Conservation (phyloP, 2,113 vertebrate species). For the Physeter macrocephalus region DNA sequence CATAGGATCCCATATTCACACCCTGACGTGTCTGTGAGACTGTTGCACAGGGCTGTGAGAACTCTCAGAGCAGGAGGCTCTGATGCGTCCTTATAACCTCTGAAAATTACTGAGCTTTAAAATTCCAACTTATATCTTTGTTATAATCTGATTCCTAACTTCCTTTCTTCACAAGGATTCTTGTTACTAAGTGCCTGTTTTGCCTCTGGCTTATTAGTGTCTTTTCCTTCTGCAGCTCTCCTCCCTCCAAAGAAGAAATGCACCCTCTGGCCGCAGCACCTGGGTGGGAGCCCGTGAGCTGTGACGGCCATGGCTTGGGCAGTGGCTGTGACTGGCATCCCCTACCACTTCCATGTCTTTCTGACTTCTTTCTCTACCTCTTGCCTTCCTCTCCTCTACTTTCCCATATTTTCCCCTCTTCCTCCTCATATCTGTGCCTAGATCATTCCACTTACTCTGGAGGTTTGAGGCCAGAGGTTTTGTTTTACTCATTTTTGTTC, state of each 20-base stretch:
- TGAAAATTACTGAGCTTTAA: conserved; percentile 1
- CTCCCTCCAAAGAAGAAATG: background rate
- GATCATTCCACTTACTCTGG: background rate
- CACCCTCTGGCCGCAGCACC: background rate
- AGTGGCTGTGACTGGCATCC: background rate
- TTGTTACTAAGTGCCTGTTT: background rate
- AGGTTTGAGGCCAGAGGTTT: background rate
- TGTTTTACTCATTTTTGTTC: background rate
- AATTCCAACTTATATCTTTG: conserved; percentile 5
- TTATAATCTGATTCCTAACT: background rate
- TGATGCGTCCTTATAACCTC: background rate
- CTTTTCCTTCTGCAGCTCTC: background rate
- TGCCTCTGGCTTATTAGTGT: background rate
- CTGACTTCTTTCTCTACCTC: background rate
- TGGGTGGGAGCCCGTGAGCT: background rate
- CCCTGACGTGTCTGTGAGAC: background rate
- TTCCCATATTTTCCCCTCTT: background rate
- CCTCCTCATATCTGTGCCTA: background rate
- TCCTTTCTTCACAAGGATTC: background rate
- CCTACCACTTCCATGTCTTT: background rate
- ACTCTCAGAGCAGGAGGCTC: conserved; percentile 38
- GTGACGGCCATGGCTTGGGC: background rate
- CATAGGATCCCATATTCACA: conserved; percentile 23
- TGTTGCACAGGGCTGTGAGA: conserved; percentile 53
- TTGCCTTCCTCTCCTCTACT: background rate